phyloP scores from a whole-genome alignment of 2,113 vertebrate species.

The Rhegmatorhina hoffmannsi region DNA sequence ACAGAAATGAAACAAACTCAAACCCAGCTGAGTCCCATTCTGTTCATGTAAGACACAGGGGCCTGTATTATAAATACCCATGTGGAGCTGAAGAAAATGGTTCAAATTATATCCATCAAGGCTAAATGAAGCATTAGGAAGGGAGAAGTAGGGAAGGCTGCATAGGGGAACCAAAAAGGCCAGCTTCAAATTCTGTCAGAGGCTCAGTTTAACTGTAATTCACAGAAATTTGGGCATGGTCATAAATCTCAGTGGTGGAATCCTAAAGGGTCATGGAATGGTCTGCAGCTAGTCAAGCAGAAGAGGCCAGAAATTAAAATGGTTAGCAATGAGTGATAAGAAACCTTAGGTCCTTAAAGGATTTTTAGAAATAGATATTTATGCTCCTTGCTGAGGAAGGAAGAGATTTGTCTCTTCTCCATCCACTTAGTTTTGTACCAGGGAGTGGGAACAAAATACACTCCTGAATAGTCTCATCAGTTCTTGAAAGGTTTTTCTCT shows the following conservation, averaged over 20 bases:
- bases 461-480: background rate
- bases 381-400: background rate
- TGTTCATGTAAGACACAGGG: background rate
- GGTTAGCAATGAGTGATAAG: conserved; percentile 60
- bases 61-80: background rate
- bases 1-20: background rate
- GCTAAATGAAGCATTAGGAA: background rate
- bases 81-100: background rate
- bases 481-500: background rate
- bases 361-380: conserved; percentile 52
- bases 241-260: conserved; percentile 61
- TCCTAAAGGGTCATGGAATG: conserved; percentile 70
- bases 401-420: conserved; percentile 6
- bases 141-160: background rate
- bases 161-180: background rate
- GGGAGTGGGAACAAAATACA: background rate
- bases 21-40: background rate
- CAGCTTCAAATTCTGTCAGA: background rate
- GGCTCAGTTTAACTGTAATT: conserved; percentile 10
- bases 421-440: conserved; percentile 18
- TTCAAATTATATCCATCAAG: background rate
- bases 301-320: conserved; percentile 76
- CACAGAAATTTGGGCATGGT: conserved; percentile 48
- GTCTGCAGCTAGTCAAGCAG: conserved; percentile 69
- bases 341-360: conserved; percentile 58